Evolutionary conservation across 2,797 vertebrate species (phyloP), one percentile per base, ranked within the genome.

Genomic region (Poeciliopsis infans): DNA sequence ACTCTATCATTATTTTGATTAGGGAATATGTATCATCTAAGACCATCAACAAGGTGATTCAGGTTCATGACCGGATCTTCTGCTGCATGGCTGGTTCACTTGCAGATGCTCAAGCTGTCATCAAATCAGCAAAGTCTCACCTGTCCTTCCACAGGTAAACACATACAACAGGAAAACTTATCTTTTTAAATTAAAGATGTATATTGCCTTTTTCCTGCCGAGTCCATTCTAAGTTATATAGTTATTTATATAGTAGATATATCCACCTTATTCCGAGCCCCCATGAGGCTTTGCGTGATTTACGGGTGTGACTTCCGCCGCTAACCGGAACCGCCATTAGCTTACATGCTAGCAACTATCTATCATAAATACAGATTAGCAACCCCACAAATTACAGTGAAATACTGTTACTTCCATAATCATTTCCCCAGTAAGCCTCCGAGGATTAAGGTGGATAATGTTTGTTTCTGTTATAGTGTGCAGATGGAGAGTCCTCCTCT

Each of bases 21-120:
- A 97, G 97, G 5, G 72, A 93, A 0, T 96, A 95, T 0, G 96
- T 98, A 0, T 95, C 95, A 0, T 96, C 96, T 20, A 95, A 96
- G 47, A 94, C 96, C 75, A 97, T 97, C 89, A 96, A 98, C 93
- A 98, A 98, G 83, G 92, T 98, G 71, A 93, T 95, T 11, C 96
- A 96, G 0, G 92, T 98, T 0, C 96, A 97, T n/a, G 91, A 97
- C 25, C 89, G 41, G 41, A 97, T 98, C 85, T 97, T 96, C 92
- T 97, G 96, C 78, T 97, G 97, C 31, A 96, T 98, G 0, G 95
- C 97, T 0, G 97, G 97, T 0, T 97, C 97, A 0, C 94, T 97
- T 0, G 97, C 97, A 0, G 97, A 97, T 0, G 97, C 96, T 36
- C 97, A 98, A 88, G 96, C 95, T 0, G 59, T 97, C 25, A 96